phyloP scores from a whole-genome alignment of 2,888 invertebrate species.

The Apeira syringaria region DNA sequence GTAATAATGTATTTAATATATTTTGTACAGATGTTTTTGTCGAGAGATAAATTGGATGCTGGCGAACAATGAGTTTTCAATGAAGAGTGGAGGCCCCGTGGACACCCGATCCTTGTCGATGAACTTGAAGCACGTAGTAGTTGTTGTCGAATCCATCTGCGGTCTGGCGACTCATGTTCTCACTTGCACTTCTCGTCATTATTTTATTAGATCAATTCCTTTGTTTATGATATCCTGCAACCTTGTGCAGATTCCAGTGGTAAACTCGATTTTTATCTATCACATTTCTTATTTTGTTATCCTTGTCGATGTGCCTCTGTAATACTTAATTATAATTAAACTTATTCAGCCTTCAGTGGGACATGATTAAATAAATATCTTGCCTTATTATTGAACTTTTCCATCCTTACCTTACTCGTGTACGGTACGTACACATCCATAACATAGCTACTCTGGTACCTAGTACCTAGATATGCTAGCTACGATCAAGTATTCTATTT shows the following conservation, averaged over 20 bases:
- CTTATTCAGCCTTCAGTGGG: conserved; percentile 73
- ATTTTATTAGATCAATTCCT: conserved; percentile 75
- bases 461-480: too few species aligned
- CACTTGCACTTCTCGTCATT: conserved; percentile 24
- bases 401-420: conserved; percentile 41
- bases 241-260: conserved; percentile 78
- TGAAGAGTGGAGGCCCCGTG: conserved; percentile 74
- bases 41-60: conserved; percentile 84
- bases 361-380: conserved; percentile 75
- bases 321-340: conserved; percentile 68
- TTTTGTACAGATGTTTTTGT: conserved; percentile 85
- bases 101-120: conserved; percentile 62
- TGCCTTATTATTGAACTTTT: conserved; percentile 75
- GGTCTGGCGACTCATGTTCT: conserved; percentile 48
- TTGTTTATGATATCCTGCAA: conserved; percentile 82
- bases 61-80: conserved; percentile 82
- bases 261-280: conserved; percentile 80
- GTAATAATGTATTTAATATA: conserved; percentile 79
- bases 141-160: conserved; percentile 41
- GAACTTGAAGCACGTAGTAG: conserved; percentile 55
- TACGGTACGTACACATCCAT: too few species aligned
- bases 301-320: conserved; percentile 77
- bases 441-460: too few species aligned
- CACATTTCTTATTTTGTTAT: conserved; percentile 82
- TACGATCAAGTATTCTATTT: too few species aligned